These are phyloP conservation scores for Neomonachus schauinslandi DNA, from an alignment of 2,113 vertebrate genomes.

Conservation along the genomic window DNA sequence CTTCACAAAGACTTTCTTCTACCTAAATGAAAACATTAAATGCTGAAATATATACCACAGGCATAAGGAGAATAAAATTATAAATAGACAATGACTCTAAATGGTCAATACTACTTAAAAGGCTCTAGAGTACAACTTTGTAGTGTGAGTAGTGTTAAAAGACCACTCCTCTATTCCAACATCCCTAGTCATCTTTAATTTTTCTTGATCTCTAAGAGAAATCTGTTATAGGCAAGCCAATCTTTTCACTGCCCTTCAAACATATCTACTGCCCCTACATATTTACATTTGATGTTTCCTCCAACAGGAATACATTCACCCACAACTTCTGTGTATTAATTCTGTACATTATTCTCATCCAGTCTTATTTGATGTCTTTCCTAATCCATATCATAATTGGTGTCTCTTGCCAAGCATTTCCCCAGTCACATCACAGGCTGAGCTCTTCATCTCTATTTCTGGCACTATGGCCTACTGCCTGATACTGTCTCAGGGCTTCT, in stretches of 20 bases:
- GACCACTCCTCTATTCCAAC: not conserved
- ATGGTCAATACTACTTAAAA: not conserved
- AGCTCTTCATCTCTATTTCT: not conserved
- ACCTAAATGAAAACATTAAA: constrained; percentile 27
- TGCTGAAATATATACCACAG: not conserved
- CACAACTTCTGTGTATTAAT: not conserved
- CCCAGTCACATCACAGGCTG: not conserved
- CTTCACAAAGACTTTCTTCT: not conserved
- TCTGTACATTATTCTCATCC: not conserved
- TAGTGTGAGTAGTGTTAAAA: not conserved
- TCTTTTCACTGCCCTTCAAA: not conserved
- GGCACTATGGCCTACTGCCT: not conserved
- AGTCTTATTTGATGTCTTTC: not conserved
- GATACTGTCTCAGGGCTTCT: not conserved
- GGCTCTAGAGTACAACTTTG: not conserved
- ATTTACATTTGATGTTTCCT: not conserved
- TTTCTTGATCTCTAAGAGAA: constrained; percentile 20
- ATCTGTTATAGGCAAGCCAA: not conserved
- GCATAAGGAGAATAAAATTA: not conserved
- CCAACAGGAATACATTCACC: not conserved
- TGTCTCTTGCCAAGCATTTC: not conserved
- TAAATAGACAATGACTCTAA: not conserved
- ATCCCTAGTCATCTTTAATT: not conserved
- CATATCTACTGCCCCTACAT: not conserved
- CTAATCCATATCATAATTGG: not conserved